Evolutionary conservation across 2,113 vertebrate genomes (phyloP).

Genomic region (Mus spicilegus): DNA sequence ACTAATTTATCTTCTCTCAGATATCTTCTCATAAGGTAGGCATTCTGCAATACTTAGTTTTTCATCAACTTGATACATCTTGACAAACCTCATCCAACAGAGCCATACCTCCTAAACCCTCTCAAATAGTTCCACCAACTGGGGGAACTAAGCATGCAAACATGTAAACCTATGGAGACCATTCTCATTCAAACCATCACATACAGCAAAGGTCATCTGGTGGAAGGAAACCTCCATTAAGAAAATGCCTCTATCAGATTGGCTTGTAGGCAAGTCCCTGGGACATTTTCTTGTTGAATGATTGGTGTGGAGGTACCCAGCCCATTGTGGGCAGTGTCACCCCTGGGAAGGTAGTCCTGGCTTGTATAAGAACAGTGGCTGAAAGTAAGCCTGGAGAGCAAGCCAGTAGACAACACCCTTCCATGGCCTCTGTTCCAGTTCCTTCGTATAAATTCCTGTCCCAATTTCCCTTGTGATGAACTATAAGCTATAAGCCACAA

Average conservation of each 20-base stretch:
- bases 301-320: background rate
- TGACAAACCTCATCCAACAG: no score
- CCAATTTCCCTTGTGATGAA: no score
- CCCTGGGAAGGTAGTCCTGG: background rate
- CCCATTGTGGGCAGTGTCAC: background rate
- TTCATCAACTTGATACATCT: background rate
- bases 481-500: background rate
- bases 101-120: no score
- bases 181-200: no score
- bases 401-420: background rate
- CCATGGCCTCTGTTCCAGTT: background rate
- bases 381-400: background rate
- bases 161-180: no score
- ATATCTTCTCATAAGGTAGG: background rate
- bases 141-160: no score
- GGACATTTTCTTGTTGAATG: background rate
- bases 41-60: background rate
- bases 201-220: background rate
- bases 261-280: background rate
- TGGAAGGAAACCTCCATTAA: background rate
- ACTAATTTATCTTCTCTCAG: background rate
- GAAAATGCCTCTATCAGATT: background rate
- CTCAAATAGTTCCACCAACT: no score
- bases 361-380: background rate
- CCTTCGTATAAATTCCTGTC: background rate